Evolutionary conservation across 2,113 vertebrate genomes (phyloP).

Genomic region (Donacobius atricapilla): DNA sequence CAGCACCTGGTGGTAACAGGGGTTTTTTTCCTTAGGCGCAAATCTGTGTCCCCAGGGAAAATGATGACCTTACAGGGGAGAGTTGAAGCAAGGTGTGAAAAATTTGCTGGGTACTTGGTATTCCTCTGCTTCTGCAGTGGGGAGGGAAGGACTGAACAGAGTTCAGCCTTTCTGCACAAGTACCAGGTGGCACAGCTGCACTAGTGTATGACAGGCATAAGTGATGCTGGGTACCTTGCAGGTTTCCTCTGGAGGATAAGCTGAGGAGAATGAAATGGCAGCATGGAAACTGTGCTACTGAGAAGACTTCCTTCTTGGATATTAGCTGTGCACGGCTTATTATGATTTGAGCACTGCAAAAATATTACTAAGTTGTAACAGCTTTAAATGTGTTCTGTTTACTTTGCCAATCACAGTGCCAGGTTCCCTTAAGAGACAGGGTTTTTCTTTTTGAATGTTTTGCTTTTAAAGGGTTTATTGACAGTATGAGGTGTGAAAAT

Average conservation of each 20-base stretch:
- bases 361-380: not conserved
- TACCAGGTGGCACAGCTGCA: not conserved
- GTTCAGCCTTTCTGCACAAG: not conserved
- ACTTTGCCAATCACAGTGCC: not conserved
- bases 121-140: not conserved
- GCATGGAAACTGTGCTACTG: not conserved
- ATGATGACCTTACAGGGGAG: not conserved
- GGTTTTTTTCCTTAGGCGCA: not conserved
- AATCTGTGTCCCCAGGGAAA: not conserved
- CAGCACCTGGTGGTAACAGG: not conserved
- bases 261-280: not conserved
- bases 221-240: not conserved
- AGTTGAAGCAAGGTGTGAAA: not conserved
- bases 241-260: not conserved
- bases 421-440: not conserved
- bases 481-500: not conserved
- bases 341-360: not conserved
- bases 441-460: not conserved
- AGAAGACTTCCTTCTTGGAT: not conserved
- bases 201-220: accelerated
- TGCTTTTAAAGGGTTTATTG: not conserved
- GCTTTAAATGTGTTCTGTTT: not conserved
- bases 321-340: not conserved
- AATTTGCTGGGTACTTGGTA: not conserved
- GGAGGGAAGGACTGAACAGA: not conserved